Evolutionary conservation across 1,140 invertebrate genomes (phyloP).

Genomic region (Campoletis sonorensis): DNA sequence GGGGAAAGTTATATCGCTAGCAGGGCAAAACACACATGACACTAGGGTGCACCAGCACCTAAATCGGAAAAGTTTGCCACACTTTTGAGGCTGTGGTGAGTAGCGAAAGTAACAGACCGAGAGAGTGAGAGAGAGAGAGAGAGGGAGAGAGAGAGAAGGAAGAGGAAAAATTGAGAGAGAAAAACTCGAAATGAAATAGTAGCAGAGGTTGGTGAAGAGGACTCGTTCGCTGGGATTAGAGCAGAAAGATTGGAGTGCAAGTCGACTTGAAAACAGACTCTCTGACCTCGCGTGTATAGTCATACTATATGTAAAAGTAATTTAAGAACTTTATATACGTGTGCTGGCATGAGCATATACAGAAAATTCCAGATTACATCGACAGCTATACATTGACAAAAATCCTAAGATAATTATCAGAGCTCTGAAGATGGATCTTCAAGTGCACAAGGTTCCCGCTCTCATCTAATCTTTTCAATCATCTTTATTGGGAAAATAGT

Average conservation of each 20-base stretch:
- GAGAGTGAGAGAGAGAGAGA: too few species aligned
- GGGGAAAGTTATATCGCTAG: not conserved
- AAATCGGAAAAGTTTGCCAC: conserved; percentile 69
- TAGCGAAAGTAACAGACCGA: conserved; percentile 38
- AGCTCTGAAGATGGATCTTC: too few species aligned
- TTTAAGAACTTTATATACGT: not conserved
- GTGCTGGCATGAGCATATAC: not conserved
- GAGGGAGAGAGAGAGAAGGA: too few species aligned
- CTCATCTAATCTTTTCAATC: too few species aligned
- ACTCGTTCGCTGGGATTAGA: conserved; percentile 48
- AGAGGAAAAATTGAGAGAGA: conserved; percentile 38
- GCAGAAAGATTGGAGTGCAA: conserved; percentile 52
- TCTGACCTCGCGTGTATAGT: conserved; percentile 32
- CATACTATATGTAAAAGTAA: not conserved
- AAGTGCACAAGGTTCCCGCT: too few species aligned
- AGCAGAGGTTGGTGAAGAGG: conserved; percentile 2
- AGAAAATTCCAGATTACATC: too few species aligned
- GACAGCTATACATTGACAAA: too few species aligned
- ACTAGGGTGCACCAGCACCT: conserved; percentile 37
- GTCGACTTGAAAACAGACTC: conserved; percentile 9
- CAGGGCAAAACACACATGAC: not conserved
- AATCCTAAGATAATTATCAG: too few species aligned
- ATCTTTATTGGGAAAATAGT: too few species aligned
- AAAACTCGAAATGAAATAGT: not conserved
- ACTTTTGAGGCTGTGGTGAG: conserved; percentile 32